These are phyloP conservation scores for Sinhomidia bicolor DNA, from an alignment of 2,888 invertebrate genomes.

Conservation along the genomic window DNA sequence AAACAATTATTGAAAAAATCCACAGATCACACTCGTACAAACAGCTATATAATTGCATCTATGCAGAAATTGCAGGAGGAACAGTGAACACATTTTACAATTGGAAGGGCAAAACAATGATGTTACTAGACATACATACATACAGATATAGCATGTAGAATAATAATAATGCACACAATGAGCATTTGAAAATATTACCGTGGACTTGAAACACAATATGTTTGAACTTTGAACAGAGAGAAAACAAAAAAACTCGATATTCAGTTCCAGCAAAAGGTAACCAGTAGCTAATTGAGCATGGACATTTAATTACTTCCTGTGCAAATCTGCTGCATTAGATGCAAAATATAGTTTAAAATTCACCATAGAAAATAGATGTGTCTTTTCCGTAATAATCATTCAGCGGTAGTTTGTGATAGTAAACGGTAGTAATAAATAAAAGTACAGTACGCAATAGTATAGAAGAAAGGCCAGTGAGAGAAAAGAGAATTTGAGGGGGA, in stretches of 20 bases:
- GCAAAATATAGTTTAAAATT: neutral
- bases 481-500: conserved; percentile 71
- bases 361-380: neutral
- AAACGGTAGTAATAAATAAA: conserved; percentile 71
- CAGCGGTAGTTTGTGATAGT: conserved; percentile 62
- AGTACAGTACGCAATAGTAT: conserved; percentile 71
- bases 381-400: conserved; percentile 52
- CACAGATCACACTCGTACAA: neutral
- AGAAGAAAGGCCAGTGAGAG: conserved; percentile 72
- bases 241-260: neutral
- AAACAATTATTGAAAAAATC: conserved; percentile 16
- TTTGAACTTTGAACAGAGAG: neutral
- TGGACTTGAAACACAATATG: no score
- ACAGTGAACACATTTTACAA: no score
- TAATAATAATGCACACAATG: no score
- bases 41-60: neutral
- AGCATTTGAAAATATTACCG: no score
- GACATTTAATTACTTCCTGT: neutral
- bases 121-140: no score
- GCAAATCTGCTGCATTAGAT: neutral
- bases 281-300: no score
- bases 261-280: neutral
- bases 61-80: neutral
- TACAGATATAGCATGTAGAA: no score
- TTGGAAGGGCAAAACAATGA: no score